Evolutionary conservation across 2,888 invertebrate species (phyloP).

Genomic region (Timema podura): DNA sequence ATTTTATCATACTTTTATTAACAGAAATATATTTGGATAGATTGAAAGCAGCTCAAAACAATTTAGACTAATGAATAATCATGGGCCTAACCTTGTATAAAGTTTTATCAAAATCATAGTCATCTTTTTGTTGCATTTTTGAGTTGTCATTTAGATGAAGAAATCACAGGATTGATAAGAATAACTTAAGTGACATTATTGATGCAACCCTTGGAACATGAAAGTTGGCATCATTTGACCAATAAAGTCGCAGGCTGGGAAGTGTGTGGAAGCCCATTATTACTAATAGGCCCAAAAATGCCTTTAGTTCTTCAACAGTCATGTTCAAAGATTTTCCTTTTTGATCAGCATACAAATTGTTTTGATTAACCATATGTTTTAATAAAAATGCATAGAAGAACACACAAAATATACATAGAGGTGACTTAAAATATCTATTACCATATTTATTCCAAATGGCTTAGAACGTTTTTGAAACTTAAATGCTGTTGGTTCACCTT

Average conservation of each 20-base stretch:
- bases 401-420: too few relatives aligned
- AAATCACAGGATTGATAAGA: conserved; percentile 13
- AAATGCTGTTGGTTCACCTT: too few relatives aligned
- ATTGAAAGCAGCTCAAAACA: conserved; percentile 16
- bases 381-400: too few relatives aligned
- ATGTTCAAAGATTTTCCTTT: conserved; percentile 12
- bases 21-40: conserved; percentile 29
- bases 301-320: conserved; percentile 8
- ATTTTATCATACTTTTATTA: conserved; percentile 37
- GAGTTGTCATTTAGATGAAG: conserved; percentile 19
- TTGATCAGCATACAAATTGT: conserved; percentile 17
- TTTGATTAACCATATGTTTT: conserved; percentile 11
- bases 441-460: too few relatives aligned
- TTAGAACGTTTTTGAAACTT: too few relatives aligned
- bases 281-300: conserved; percentile 17
- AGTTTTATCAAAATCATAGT: conserved; percentile 33
- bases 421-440: too few relatives aligned
- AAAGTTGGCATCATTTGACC: conserved; percentile 20
- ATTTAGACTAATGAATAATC: conserved; percentile 17
- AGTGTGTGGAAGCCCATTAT: conserved; percentile 21
- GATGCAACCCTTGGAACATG: conserved; percentile 11
- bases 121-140: conserved; percentile 18
- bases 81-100: conserved; percentile 36
- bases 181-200: background rate
- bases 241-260: conserved; percentile 19